Base-by-base conservation (phyloP, 2,113 vertebrate species). In the Narcine bancroftii region DNA sequence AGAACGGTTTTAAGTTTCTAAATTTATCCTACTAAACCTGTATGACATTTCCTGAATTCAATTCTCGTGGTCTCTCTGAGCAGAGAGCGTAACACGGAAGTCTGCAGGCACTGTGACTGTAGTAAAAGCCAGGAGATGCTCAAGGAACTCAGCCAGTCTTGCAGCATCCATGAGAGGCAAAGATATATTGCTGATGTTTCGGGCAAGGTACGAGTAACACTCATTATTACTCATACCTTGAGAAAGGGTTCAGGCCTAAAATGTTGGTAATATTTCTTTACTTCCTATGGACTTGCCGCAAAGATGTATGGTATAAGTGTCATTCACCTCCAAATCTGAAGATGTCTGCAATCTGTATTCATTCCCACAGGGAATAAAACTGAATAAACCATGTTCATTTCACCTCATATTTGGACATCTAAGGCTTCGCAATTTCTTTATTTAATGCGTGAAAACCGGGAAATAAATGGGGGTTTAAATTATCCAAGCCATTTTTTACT, bases 391-490 rank as follows among this genome's bases (percentile, higher is more conserved):
- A 3, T 29, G 19, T 13, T 69, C 45, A 91, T 91, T 91, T 69
- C 42, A 17, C 60, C 26, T 13, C 45, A 26, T 42, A 45, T 36
- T 21, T 3, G 53, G 53, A 36, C 56, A 56, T 56, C 89, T 47
- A 65, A 69, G 24, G 47, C 63, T 33, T 36, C 42, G 17, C 7
- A 66, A 69, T 69, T 69, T 91, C 39, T 45, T 1, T 33, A 42
- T 63, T 65, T 33, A 71, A 47, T 69, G n/a, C 60, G 15, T 89
- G 45, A 89, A 89, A 89, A 69, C 63, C 29, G 21, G 87, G 66
- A 45, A 69, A 69, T 91, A 91, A 69, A 69, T 45, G 21, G 11
- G 21, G 21, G 89, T 91, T 91, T 71, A 91, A 91, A 91, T 91
- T 42, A 91, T 39, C 47, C 63, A 66, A 71, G 65, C 89, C 24